These are phyloP conservation scores for Chrysolina americana DNA, from an alignment of 2,888 invertebrate genomes.

Conservation along the genomic window DNA sequence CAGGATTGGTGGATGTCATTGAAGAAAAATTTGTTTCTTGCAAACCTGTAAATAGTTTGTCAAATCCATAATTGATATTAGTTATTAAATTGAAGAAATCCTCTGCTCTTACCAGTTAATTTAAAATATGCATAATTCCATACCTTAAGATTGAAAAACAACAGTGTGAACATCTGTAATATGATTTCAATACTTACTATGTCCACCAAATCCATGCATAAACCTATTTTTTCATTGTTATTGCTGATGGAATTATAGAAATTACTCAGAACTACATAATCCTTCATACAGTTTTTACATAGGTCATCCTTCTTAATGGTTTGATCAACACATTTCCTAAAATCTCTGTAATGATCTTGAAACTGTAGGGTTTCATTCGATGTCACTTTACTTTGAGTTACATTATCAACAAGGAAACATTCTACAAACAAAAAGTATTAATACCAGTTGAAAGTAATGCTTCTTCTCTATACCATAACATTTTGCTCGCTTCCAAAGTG, in stretches of 20 bases:
- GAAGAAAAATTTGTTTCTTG: too few relatives aligned
- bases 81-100: too few relatives aligned
- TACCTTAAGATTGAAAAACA: too few relatives aligned
- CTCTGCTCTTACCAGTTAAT: too few relatives aligned
- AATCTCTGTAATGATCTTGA: slow-evolving; percentile 69
- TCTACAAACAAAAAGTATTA: slow-evolving; percentile 64
- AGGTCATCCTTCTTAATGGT: slow-evolving; percentile 64
- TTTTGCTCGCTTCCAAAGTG: slow-evolving; percentile 76
- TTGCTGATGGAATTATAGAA: slow-evolving; percentile 75
- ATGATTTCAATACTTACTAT: slow-evolving; percentile 68
- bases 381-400: slow-evolving; percentile 65
- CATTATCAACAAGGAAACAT: slow-evolving; percentile 72
- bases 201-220: slow-evolving; percentile 81
- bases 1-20: too few relatives aligned
- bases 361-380: slow-evolving; percentile 73
- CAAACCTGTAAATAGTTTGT: too few relatives aligned
- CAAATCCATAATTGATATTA: too few relatives aligned
- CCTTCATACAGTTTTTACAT: slow-evolving; percentile 73
- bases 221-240: slow-evolving; percentile 73
- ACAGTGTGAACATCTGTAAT: too few relatives aligned
- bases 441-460: slow-evolving; percentile 3
- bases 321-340: slow-evolving; percentile 69
- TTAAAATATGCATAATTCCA: too few relatives aligned
- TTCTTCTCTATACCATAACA: slow-evolving; percentile 72
- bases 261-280: slow-evolving; percentile 72